A percentile compares a stretch with the other conserved stretches of the same genome.
Evolutionary conservation across 2,113 vertebrate genomes (phyloP).

Genomic region (Epinephelus moara): DNA sequence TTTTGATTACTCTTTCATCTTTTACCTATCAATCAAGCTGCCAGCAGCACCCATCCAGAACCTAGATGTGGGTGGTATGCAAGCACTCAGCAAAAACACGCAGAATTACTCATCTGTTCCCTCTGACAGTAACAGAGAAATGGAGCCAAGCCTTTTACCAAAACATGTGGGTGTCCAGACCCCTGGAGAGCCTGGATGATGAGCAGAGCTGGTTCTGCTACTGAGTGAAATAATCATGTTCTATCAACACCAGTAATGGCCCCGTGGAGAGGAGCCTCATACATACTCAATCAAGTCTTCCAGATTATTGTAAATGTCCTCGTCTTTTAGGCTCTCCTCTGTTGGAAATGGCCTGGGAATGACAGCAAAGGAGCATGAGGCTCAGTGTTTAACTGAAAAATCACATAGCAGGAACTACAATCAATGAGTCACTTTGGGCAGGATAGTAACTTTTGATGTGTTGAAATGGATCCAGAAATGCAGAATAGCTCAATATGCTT

Average conservation of each 20-base stretch:
- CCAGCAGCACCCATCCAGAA: slow-evolving; percentile 8
- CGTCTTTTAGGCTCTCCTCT: slow-evolving; percentile 90
- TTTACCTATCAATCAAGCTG: slow-evolving; percentile 12
- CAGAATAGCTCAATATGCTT: neutral
- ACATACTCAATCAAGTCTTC: slow-evolving; percentile 97
- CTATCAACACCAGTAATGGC: slow-evolving; percentile 46
- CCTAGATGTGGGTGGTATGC: slow-evolving; percentile 51
- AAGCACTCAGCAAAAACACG: slow-evolving; percentile 40
- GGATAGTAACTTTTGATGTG: slow-evolving; percentile 7
- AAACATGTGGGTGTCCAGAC: slow-evolving; percentile 68
- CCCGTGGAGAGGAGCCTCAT: slow-evolving; percentile 36
- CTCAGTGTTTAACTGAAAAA: slow-evolving; percentile 16
- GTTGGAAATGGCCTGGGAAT: slow-evolving; percentile 91
- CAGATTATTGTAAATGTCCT: slow-evolving; percentile 93
- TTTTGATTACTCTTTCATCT: neutral
- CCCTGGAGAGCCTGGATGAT: slow-evolving; percentile 61
- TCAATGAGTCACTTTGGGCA: neutral
- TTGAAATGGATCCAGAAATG: slow-evolving; percentile 1
- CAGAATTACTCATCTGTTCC: slow-evolving; percentile 71
- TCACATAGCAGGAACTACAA: neutral
- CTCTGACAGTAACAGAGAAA: slow-evolving; percentile 62
- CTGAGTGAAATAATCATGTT: slow-evolving; percentile 54
- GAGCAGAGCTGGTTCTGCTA: slow-evolving; percentile 33
- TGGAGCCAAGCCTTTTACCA: slow-evolving; percentile 53
- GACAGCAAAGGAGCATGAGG: slow-evolving; percentile 45